Base-by-base conservation (phyloP, 2,888 invertebrate genomes). In the Habroteleia sp. region DNA sequence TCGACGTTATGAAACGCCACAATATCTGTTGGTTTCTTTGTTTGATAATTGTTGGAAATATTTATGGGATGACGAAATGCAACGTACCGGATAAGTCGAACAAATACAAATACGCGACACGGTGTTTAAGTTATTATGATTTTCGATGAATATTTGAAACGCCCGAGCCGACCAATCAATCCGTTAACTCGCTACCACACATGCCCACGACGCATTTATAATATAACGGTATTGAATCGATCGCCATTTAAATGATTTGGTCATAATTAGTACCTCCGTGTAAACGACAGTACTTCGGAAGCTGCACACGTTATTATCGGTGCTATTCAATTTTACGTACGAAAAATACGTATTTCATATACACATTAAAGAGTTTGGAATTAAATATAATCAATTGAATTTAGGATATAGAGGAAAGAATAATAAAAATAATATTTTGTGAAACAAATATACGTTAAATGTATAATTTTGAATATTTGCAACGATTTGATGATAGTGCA, bases 1-100 rank as follows among this genome's bases (percentile, higher is more conserved):
- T 14, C 52, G 29, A 20, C 52, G 23, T 60, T 69, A 69, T 31
- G 69, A 69, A 69, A 60, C 14, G 31, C n/a, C 41, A 17, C 33
- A 27, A 20, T 23, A 44, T 48, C 42, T 39, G 58, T 60, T 20
- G 50, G 44, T 60, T 69, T 50, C 48, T 48, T 50, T 48, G 68
- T 68, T 14, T 27, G 25, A 35, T 42, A 60, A 52, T 69, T 62
- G 52, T 29, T 62, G 44, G 44, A 69, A 68, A 58, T 23, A 25
- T 41, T n/a, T n/a, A 6, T 25, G 10, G 5, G 11, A 25, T 68
- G 46, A 68, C 33, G 56, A 68, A 56, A 56, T 17, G 3, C 2
- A 0, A 29, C 10, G 10, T 14, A 31, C 33, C 25, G 8, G 35
- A 17, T 17, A 13, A 20, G 16, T 10, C 29, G 10, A 1, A 14